Evolutionary conservation across 2,113 vertebrate species (phyloP).

Genomic region (Tringa solitaria): DNA sequence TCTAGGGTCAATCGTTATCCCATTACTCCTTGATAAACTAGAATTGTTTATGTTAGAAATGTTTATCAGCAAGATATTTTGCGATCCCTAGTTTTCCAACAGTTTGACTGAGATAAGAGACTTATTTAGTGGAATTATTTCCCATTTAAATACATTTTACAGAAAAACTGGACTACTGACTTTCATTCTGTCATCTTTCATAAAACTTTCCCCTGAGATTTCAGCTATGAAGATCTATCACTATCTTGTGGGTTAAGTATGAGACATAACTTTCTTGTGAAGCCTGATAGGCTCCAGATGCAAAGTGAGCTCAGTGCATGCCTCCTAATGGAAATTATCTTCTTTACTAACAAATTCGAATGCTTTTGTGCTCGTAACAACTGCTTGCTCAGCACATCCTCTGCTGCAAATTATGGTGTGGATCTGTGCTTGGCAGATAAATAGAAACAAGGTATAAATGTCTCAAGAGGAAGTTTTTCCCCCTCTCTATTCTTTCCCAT

Average conservation of each 20-base stretch:
- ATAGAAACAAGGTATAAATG: neutral
- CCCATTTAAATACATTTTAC: neutral
- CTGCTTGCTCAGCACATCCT: neutral
- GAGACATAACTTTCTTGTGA: neutral
- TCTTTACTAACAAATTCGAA: neutral
- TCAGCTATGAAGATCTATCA: neutral
- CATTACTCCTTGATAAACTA: neutral
- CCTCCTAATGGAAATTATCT: neutral
- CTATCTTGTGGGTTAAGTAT: neutral
- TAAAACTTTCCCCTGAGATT: neutral
- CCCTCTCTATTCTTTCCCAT: neutral
- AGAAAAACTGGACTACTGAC: neutral
- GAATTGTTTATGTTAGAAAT: neutral
- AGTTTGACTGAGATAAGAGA: neutral
- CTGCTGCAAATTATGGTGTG: neutral
- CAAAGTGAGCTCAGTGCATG: neutral
- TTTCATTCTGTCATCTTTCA: neutral
- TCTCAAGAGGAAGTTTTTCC: neutral
- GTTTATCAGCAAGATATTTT: neutral
- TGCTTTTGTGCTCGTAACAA: neutral
- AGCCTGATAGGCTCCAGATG: neutral
- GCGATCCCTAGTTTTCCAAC: neutral
- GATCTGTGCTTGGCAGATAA: neutral
- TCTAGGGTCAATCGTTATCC: neutral
- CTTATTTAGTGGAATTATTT: neutral